phyloP scores from a whole-genome alignment of 2,797 vertebrate genomes.

The Fringilla coelebs region DNA sequence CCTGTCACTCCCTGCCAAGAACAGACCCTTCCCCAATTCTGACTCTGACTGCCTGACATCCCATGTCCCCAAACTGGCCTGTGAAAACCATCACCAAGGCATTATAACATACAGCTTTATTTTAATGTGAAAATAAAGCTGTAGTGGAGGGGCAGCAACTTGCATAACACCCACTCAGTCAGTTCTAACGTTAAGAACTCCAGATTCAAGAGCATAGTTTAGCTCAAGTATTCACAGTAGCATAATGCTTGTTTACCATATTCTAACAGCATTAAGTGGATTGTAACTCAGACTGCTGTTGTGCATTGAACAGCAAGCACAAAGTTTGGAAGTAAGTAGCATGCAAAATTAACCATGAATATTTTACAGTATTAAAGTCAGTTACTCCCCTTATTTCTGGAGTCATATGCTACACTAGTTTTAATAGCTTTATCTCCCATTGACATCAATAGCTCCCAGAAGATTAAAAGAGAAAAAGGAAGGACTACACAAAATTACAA shows the following conservation, averaged over 20 bases:
- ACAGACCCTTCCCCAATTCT: rapidly evolving
- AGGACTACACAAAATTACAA: neutral
- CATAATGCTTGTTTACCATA: neutral
- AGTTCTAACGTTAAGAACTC: neutral
- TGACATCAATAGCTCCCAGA: neutral
- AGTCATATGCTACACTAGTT: neutral
- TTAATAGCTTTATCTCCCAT: neutral
- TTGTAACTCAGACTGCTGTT: neutral
- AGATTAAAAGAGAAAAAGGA: neutral
- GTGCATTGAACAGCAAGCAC: neutral
- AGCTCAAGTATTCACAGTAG: neutral
- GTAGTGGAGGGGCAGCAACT: neutral
- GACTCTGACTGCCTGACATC: neutral
- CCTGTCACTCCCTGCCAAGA: rapidly evolving
- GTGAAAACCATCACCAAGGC: neutral
- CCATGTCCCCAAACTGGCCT: rapidly evolving
- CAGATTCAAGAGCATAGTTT: neutral
- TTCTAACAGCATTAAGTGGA: neutral
- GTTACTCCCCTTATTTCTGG: neutral
- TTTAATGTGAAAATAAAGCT: neutral
- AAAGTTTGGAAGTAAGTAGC: neutral
- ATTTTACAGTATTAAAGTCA: neutral
- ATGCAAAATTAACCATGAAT: neutral
- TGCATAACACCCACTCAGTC: neutral
- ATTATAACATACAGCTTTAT: neutral